Evolutionary conservation across 92 coral and sea anemone species (phyloP), one percentile per base, ranked within the genome.

Genomic region (Palythoa grandis): DNA sequence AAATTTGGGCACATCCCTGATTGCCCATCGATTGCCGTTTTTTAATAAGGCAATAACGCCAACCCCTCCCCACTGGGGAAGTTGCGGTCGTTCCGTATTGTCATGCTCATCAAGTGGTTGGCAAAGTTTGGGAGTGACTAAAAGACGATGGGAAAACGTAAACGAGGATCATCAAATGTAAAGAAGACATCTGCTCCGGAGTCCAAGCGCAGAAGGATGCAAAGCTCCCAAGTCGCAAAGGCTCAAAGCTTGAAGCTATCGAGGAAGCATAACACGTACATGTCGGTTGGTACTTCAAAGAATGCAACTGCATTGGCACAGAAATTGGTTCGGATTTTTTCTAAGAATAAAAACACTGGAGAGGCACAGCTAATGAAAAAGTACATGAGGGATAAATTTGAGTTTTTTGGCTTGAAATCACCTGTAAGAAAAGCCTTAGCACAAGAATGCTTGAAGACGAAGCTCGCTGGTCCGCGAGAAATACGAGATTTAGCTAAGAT

Each of bases 371-470:
- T 83, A 12, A 95, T 93, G 99, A 97, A 97, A 86, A 95, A 95
- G 86, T 93, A 97, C 89, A 89, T 97, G 98, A 95, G 95, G 84
- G 97, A 83, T 3, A 84, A 97, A 89, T 97, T 97, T 47, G 95
- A 97, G 70, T 95, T 90, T 74, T 93, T 91, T 75, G 99, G 99
- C 13, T 87, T 97, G 3, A 91, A 91, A 75, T 87, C 95, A 38
- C 97, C 98, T 4, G 63, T 77, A 5, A 86, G 99, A 74, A 91
- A 76, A 79, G 78, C 86, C 25, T 75, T 97, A 77, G 72, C 91
- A 17, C 91, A 92, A 66, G 93, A 95, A 66, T 89, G 92, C 50
- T 74, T 95, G 22, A 77, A 76, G n/a, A 86, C 84, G 35, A 86
- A 88, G 71, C 66, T 95, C 24, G 11, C 60, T 37, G 77, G 70